Evolutionary conservation across 2,113 vertebrate genomes (phyloP), one percentile per base, ranked within the genome.

Genomic region (Cariama cristata): DNA sequence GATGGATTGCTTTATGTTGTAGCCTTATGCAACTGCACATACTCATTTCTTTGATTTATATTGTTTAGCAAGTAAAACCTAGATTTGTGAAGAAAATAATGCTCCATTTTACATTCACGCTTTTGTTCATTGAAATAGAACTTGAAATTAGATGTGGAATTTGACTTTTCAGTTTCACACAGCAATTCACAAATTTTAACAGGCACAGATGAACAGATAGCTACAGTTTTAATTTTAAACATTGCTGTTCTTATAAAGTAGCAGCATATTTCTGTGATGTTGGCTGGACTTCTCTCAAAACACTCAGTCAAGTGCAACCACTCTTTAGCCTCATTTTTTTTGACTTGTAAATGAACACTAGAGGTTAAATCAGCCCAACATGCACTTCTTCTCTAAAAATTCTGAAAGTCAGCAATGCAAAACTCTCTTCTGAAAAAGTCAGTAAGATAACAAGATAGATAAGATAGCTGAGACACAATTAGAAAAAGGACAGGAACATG

Each of bases 61-160:
- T 12, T 63, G 72, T 86, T 90, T 45, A 88, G 62, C 49, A 62
- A 90, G 49, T 21, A 76, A 93, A 90, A 73, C 30, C 45, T 42
- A 50, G 5, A 63, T 59, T 93, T 42, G 38, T n/a, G 20, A 59
- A 95, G 69, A 93, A 94, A 93, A 97, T 68, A 89, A 94, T 8
- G 14, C n/a, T 66, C 44, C 9, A 21, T 76, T 90, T 91, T 47
- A 76, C 0, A 0, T 42, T 62, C 66, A 75, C 3, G 2, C 30
- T 79, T 93, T 60, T 60, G 40, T 72, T 84, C 55, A 76, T 2
- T 66, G 44, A 95, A 92, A 73, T 1, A 88, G 27, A 72, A n/a
- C 33, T 79, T 35, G 44, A 59, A 66, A 84, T 35, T 42, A 84
- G 20, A 90, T n/a, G 22, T 62, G n/a, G 9, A 21, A 76, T 76